phyloP scores from a whole-genome alignment of 2,888 invertebrate species.

The Drosophila tanythrix region DNA sequence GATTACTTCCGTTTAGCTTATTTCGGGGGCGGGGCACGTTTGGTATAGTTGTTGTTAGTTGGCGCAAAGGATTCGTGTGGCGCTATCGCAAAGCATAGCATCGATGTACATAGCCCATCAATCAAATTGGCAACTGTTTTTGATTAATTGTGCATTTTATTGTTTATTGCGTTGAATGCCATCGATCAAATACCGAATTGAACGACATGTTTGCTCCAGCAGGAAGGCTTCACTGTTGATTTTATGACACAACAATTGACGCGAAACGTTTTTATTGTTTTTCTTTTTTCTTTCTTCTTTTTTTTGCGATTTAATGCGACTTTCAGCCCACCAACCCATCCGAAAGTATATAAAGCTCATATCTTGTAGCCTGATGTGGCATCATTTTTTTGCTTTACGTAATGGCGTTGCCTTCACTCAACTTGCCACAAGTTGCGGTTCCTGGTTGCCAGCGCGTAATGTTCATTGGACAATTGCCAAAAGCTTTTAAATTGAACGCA shows the following conservation, averaged over 20 bases:
- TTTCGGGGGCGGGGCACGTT: neutral
- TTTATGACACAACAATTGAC: constrained; percentile 80
- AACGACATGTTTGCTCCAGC: constrained; percentile 4
- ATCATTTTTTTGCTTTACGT: constrained; percentile 33
- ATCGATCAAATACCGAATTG: constrained; percentile 61
- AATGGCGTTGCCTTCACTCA: constrained; percentile 12
- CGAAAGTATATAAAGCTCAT: constrained; percentile 21
- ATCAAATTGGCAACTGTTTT: constrained; percentile 70
- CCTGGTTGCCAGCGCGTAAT: neutral
- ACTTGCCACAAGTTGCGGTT: constrained; percentile 18
- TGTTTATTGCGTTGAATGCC: constrained; percentile 68
- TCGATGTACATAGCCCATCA: constrained; percentile 63
- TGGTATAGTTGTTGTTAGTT: neutral
- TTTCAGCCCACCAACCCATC: neutral
- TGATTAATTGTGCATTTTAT: constrained; percentile 79
- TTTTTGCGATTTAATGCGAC: neutral
- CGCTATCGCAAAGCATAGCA: constrained; percentile 9
- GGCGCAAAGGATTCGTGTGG: constrained; percentile 32
- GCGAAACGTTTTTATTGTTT: constrained; percentile 66
- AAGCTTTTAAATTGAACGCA: constrained; percentile 34
- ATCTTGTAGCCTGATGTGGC: constrained; percentile 35
- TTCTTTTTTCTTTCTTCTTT: neutral
- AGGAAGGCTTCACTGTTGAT: constrained; percentile 60
- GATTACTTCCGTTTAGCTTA: constrained; percentile 30
- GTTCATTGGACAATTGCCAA: constrained; percentile 24